These are phyloP conservation scores for Peromyscus californicus DNA, from an alignment of 2,113 vertebrate genomes.

Conservation along the genomic window DNA sequence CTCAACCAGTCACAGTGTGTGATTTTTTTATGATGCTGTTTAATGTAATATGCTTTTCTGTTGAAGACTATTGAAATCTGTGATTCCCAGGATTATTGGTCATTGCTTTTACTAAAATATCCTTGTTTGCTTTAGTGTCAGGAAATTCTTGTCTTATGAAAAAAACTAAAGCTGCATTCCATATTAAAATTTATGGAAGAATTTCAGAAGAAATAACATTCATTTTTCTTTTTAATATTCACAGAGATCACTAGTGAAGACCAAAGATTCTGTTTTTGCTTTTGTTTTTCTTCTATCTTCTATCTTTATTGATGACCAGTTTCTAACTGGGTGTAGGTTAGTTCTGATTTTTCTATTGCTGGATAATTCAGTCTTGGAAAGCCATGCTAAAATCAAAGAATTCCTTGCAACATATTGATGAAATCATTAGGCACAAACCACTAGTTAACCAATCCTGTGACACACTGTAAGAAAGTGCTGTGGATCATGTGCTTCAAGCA, in stretches of 20 bases:
- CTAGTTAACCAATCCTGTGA: neutral
- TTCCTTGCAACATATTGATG: neutral
- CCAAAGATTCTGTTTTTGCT: neutral
- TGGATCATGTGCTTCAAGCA: neutral
- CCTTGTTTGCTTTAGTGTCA: neutral
- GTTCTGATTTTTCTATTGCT: neutral
- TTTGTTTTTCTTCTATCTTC: neutral
- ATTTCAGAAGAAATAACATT: neutral
- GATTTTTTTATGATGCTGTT: neutral
- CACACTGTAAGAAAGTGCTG: neutral
- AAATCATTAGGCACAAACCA: neutral
- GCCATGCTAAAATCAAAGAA: neutral
- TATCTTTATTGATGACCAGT: neutral
- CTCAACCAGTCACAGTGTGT: neutral
- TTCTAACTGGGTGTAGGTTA: neutral
- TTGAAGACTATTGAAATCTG: neutral
- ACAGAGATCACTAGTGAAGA: neutral
- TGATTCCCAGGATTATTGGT: neutral
- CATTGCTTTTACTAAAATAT: neutral
- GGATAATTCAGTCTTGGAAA: neutral
- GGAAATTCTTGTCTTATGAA: neutral
- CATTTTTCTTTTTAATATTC: neutral
- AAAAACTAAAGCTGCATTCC: neutral
- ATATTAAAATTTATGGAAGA: neutral
- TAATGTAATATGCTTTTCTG: neutral